Conservation (phyloP, 2,113 vertebrate genomes). For the Mesocricetus auratus region DNA sequence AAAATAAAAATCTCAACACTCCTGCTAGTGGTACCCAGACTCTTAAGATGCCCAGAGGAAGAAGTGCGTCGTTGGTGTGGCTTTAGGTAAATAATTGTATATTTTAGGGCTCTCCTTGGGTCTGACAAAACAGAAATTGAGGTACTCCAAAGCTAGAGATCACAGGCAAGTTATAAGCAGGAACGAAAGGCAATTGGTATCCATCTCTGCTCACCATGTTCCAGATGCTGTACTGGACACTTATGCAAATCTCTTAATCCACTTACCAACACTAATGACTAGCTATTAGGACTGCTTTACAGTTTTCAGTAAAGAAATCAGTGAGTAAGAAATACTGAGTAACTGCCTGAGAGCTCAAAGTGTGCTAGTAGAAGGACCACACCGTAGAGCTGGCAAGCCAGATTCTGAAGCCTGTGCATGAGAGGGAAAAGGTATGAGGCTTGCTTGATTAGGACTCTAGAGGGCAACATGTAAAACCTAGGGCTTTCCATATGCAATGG, state of each 20-base stretch:
- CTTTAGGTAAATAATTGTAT: background rate
- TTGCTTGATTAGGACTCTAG: background rate
- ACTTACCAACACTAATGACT: background rate
- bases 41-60: background rate
- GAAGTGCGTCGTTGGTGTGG: background rate
- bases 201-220: background rate
- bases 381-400: background rate
- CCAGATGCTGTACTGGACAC: background rate
- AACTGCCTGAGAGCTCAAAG: background rate
- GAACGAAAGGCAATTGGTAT: background rate
- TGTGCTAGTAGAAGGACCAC: background rate
- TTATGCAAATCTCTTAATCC: background rate
- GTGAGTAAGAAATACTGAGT: background rate
- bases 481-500: background rate
- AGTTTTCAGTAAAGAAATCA: background rate
- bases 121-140: background rate
- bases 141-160: background rate
- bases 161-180: background rate
- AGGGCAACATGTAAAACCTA: background rate
- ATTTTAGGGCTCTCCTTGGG: background rate
- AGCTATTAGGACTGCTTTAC: background rate
- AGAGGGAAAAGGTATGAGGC: background rate
- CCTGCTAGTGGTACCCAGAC: background rate
- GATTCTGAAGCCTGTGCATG: background rate
- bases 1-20: background rate